Conservation (phyloP, 2,113 vertebrate species). For the Phodopus roborovskii region DNA sequence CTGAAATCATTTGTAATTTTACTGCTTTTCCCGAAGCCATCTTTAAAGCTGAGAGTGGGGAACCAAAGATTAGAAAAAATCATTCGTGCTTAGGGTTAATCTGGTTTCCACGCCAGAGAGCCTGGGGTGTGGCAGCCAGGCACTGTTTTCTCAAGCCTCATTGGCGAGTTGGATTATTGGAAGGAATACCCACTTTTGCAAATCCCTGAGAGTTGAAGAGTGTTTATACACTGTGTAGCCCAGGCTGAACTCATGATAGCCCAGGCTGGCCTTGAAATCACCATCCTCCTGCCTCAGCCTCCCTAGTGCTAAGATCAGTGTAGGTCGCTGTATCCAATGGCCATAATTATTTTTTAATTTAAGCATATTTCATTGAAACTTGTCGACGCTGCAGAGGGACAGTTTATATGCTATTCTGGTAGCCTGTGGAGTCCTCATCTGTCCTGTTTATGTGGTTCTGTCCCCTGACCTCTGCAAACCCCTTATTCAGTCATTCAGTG, state of each 20-base stretch:
- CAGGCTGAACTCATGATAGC: background rate
- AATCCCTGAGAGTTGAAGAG: background rate
- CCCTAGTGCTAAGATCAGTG: too few relatives aligned
- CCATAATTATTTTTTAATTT: background rate
- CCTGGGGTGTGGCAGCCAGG: background rate
- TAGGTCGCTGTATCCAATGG: too few relatives aligned
- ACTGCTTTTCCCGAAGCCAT: background rate
- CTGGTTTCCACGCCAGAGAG: background rate
- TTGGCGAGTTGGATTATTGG: background rate
- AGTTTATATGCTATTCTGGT: background rate
- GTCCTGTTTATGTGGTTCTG: background rate
- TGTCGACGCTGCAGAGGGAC: background rate
- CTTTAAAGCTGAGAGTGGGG: background rate
- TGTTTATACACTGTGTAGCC: background rate
- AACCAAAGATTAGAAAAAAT: background rate
- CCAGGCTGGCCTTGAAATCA: background rate
- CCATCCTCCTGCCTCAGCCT: background rate
- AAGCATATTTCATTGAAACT: background rate
- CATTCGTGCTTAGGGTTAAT: background rate
- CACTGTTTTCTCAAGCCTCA: background rate
- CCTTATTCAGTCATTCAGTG: background rate
- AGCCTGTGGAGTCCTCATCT: background rate
- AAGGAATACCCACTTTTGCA: background rate
- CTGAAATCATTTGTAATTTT: background rate
- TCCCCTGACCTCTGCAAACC: background rate